Base-by-base conservation (phyloP, 2,888 invertebrate genomes). In the Callinectes sapidus region DNA sequence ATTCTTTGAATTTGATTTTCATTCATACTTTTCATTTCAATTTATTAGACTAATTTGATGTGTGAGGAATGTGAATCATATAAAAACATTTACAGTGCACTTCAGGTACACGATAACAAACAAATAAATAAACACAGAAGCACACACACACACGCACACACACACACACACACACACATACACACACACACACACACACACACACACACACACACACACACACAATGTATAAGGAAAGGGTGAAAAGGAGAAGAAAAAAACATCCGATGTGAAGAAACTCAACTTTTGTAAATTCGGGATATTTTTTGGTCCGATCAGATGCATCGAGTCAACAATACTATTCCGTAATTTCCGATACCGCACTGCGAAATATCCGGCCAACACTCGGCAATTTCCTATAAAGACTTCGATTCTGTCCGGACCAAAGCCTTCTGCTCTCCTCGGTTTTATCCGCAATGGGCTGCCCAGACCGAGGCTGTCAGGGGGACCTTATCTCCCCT, bases 311-410 rank as follows among this genome's bases (percentile, higher is more conserved):
- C 89, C 66, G 71, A 89, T 89, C 89, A 89, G 89, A 89, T 71
- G 71, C 89, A 89, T 89, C 89, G 71, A 89, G 89, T 89, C 89
- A 89, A 77, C 89, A 89, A 89, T 89, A 66, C 89, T 61, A 89
- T 81, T 89, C 89, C 71, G 89, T 89, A 89, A 89, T 89, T 89
- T 89, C 89, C 89, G 89, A 89, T 89, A 89, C 89, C 89, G 89
- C 89, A 77, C 89, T 89, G 89, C 89, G 89, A 89, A 89, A 89
- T 89, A 89, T 89, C 89, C 89, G 71, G 89, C 66, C 89, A 89
- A 89, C 89, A 89, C 89, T 89, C 89, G 89, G 89, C 89, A 89
- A 89, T 89, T 89, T 89, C 89, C 89, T 66, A 89, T 77, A 89
- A 54, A 89, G 89, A 89, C 71, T 89, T 89, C 89, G 89, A 77